Percentiles rank a stretch among this genome's conserved stretches.
Evolutionary conservation across 2,797 vertebrate genomes (phyloP).

Genomic region (Coranthus polyacanthus): DNA sequence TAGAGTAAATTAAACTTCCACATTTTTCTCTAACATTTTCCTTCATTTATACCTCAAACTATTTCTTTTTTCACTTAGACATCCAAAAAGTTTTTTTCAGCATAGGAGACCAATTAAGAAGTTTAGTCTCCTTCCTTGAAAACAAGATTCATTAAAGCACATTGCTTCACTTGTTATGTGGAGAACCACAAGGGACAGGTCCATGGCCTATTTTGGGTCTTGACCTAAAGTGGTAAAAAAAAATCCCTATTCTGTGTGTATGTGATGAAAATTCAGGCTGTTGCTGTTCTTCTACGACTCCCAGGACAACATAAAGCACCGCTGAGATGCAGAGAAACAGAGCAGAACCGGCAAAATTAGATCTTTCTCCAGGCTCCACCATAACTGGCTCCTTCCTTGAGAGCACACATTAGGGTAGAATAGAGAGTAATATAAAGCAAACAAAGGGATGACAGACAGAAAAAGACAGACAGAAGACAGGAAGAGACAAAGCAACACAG

Average conservation of each 20-base stretch:
- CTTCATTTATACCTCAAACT: neutral
- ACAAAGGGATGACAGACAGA: constrained; percentile 24
- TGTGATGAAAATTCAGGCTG: constrained; percentile 34
- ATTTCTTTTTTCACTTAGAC: constrained; percentile 9
- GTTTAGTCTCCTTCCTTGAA: constrained; percentile 47
- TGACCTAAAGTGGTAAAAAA: constrained; percentile 51
- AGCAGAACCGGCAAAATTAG: constrained; percentile 76
- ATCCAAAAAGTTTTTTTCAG: constrained; percentile 14
- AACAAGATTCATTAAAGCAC: constrained; percentile 57
- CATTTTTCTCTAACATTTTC: neutral
- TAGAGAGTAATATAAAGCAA: constrained; percentile 35
- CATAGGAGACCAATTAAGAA: constrained; percentile 55
- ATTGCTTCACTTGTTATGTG: constrained; percentile 40
- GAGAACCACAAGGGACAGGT: constrained; percentile 43
- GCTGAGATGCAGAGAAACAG: constrained; percentile 72
- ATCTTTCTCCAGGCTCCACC: constrained; percentile 61
- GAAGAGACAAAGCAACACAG: constrained; percentile 13
- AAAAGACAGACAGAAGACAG: constrained; percentile 3
- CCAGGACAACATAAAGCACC: constrained; percentile 61
- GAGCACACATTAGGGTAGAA: constrained; percentile 39
- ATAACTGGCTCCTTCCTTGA: constrained; percentile 50
- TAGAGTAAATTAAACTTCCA: neutral
- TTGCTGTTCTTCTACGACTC: constrained; percentile 47
- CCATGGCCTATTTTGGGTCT: constrained; percentile 60
- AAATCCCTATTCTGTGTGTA: neutral